Percentiles rank a stretch among this genome's conserved stretches.
phyloP scores from a whole-genome alignment of 2,113 vertebrate genomes.

The Accipiter cooperii region DNA sequence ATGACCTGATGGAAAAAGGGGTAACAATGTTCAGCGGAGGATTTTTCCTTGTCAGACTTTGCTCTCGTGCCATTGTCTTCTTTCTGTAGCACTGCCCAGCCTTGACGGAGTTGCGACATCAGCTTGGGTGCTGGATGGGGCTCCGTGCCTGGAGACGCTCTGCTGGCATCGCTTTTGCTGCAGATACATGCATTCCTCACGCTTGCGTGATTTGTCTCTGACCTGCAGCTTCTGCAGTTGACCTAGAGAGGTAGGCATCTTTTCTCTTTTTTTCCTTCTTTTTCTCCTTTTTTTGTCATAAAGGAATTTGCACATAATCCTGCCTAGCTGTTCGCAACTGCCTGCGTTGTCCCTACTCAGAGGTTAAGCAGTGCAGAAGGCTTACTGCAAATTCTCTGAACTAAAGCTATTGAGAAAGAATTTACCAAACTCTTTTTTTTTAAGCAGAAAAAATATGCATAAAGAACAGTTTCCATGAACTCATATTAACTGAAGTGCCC shows the following conservation, averaged over 20 bases:
- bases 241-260: background rate
- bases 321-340: background rate
- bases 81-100: background rate
- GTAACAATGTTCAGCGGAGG: background rate
- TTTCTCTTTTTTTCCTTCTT: background rate
- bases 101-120: background rate
- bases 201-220: background rate
- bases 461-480: background rate
- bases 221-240: background rate
- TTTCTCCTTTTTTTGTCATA: background rate
- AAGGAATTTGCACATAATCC: background rate
- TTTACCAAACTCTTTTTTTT: background rate
- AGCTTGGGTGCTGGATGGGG: background rate
- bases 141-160: background rate
- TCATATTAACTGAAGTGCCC: background rate
- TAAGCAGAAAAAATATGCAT: background rate
- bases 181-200: background rate
- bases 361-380: background rate
- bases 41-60: background rate
- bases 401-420: background rate
- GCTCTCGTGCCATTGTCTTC: background rate
- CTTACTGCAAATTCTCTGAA: background rate
- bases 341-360: no score
- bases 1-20: background rate
- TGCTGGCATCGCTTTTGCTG: background rate